Evolutionary conservation across 92 coral and sea anemone species (phyloP).

Genomic region (Anthopleura xanthogrammica): DNA sequence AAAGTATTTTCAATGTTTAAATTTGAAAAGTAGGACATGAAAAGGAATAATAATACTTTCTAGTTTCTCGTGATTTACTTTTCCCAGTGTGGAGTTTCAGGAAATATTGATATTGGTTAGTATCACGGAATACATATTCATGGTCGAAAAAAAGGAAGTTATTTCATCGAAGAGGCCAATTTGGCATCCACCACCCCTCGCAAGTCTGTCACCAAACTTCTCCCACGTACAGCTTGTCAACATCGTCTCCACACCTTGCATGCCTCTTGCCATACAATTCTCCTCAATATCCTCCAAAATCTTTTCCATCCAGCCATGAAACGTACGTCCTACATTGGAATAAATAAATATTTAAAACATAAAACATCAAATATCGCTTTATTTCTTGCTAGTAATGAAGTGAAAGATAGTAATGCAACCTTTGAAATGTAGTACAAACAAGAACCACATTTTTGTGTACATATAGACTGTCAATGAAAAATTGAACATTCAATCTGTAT

Average conservation of each 20-base stretch:
- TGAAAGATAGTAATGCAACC: too few relatives aligned
- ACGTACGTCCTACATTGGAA: background rate
- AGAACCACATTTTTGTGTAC: too few relatives aligned
- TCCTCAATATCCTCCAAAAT: background rate
- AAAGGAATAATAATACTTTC: background rate
- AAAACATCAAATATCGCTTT: too few relatives aligned
- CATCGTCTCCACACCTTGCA: constrained; percentile 11
- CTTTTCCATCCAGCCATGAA: background rate
- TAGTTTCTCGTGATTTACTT: constrained; percentile 40
- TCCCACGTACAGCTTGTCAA: constrained; percentile 23
- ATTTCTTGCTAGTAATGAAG: too few relatives aligned
- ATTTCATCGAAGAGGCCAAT: constrained; percentile 63
- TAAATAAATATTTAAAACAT: too few relatives aligned
- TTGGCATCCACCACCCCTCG: constrained; percentile 46
- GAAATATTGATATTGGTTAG: constrained; percentile 55
- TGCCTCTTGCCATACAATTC: background rate
- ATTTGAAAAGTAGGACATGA: too few relatives aligned
- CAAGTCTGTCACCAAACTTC: constrained; percentile 63
- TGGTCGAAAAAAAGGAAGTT: constrained; percentile 44
- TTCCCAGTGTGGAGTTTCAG: constrained; percentile 56
- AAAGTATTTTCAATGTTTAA: too few relatives aligned
- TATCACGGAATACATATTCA: constrained; percentile 66
- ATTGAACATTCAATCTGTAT: too few relatives aligned
- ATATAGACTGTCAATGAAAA: too few relatives aligned
- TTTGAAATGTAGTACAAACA: too few relatives aligned